Conservation (phyloP, 1,140 invertebrate species). For the Drosophila virilis region DNA sequence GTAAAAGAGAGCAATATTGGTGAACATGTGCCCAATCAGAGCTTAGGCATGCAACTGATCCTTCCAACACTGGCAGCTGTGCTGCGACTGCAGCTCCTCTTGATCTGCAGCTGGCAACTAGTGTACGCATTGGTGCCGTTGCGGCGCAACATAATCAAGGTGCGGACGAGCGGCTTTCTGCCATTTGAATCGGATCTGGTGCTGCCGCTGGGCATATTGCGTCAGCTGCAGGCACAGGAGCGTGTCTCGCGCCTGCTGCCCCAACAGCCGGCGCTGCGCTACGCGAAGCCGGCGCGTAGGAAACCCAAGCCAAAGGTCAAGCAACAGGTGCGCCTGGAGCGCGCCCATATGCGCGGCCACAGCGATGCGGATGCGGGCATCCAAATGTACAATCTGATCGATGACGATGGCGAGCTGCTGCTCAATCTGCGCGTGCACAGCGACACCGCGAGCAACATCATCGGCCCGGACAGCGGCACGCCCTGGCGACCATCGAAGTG, state of each 20-base stretch:
- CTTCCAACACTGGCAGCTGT: constrained; percentile 1
- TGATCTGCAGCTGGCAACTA: constrained; percentile 6
- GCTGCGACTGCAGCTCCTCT: constrained; percentile 12
- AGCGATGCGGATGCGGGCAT: constrained; percentile 40
- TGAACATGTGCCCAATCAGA: not conserved
- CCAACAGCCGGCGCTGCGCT: not conserved
- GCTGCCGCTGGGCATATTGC: constrained; percentile 58
- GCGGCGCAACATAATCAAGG: constrained; percentile 63
- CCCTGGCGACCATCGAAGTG: constrained; percentile 67
- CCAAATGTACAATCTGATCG: constrained; percentile 71
- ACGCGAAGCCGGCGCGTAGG: constrained; percentile 4
- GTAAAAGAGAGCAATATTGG: constrained; percentile 34
- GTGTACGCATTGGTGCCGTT: constrained; percentile 15
- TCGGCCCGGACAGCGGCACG: constrained; percentile 11
- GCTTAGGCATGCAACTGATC: constrained; percentile 8
- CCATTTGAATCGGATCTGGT: constrained; percentile 70
- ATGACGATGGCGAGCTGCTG: constrained; percentile 68
- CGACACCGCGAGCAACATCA: constrained; percentile 7
- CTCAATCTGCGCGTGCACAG: constrained; percentile 68
- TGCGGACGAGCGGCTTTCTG: constrained; percentile 67
- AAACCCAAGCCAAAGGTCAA: constrained; percentile 27
- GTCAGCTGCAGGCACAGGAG: constrained; percentile 63
- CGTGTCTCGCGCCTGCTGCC: constrained; percentile 42
- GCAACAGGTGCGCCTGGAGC: constrained; percentile 64
- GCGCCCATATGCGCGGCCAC: constrained; percentile 23